Conservation (phyloP, 2,888 invertebrate genomes). For the Drosophila sordidula region DNA sequence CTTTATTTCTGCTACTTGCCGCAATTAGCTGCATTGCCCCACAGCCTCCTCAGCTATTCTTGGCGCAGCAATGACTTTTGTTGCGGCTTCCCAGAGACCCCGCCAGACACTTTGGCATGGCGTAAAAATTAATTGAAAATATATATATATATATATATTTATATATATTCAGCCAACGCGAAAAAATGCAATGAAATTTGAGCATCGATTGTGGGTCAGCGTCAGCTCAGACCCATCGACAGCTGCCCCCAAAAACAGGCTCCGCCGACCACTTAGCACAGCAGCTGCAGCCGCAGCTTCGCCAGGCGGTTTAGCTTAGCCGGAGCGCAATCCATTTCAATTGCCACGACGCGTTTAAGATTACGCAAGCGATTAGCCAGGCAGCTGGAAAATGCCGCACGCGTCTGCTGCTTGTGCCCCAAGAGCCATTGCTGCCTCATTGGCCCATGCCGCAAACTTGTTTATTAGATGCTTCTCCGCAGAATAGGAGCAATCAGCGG, state of each 20-base stretch:
- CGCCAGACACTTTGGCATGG: conserved; percentile 69
- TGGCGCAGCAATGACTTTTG: conserved; percentile 37
- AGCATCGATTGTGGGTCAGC: conserved; percentile 78
- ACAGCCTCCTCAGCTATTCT: conserved; percentile 55
- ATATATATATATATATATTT: conserved; percentile 22
- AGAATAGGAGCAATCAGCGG: conserved; percentile 44
- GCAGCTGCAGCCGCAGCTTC: conserved; percentile 37
- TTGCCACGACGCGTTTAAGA: conserved; percentile 79
- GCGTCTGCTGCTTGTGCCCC: conserved; percentile 44
- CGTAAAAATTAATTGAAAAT: conserved; percentile 74
- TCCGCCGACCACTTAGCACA: conserved; percentile 32
- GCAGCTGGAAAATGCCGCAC: conserved; percentile 81
- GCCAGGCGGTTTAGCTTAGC: conserved; percentile 56
- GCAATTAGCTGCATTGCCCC: conserved; percentile 69
- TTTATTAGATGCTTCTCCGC: conserved; percentile 64
- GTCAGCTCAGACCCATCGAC: conserved; percentile 52
- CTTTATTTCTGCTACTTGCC: conserved; percentile 71
- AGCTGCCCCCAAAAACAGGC: conserved; percentile 44
- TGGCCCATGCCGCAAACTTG: conserved; percentile 55
- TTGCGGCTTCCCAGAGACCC: conserved; percentile 18
- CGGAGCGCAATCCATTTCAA: conserved; percentile 73
- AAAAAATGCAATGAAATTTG: conserved; percentile 74
- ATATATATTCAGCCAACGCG: conserved; percentile 42
- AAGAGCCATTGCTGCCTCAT: not conserved
- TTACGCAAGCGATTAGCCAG: conserved; percentile 77